These are phyloP conservation scores for Zoanthus sociatus DNA, from an alignment of 92 coral and sea anemone species.

Conservation along the genomic window DNA sequence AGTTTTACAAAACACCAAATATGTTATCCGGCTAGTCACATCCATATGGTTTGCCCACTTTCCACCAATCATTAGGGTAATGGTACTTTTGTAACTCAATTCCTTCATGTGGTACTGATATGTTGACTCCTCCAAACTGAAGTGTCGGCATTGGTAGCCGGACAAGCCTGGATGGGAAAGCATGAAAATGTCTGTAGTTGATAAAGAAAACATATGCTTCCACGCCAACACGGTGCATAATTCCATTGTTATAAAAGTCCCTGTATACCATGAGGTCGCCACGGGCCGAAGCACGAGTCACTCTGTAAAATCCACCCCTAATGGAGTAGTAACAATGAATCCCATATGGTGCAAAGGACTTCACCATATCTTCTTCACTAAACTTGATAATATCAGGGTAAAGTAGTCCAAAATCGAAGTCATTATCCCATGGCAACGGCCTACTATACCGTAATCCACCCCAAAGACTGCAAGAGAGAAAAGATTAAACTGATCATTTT, in stretches of 20 bases:
- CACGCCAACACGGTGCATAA: constrained; percentile 78
- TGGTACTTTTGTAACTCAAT: constrained; percentile 81
- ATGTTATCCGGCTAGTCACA: constrained; percentile 24
- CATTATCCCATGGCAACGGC: constrained; percentile 89
- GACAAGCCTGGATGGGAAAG: constrained; percentile 74
- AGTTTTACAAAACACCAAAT: too few species aligned
- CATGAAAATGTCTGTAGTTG: constrained; percentile 82
- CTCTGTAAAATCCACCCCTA: constrained; percentile 82
- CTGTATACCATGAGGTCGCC: constrained; percentile 83
- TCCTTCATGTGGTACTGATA: constrained; percentile 77
- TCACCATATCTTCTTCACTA: constrained; percentile 57
- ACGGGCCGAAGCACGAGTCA: constrained; percentile 71
- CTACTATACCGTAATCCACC: constrained; percentile 77
- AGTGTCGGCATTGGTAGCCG: constrained; percentile 66
- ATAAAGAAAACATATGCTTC: constrained; percentile 79
- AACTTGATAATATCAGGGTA: constrained; percentile 62
- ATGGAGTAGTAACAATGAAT: constrained; percentile 65
- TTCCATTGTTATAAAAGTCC: constrained; percentile 72
- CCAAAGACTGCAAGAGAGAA: constrained; percentile 65
- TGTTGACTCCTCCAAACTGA: constrained; percentile 63
- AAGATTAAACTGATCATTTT: neutral
- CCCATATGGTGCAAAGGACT: constrained; percentile 57
- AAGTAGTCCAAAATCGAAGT: constrained; percentile 80
- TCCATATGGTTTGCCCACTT: constrained; percentile 69
- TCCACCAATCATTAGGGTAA: constrained; percentile 89